Conservation (phyloP, 2,797 vertebrate genomes). For the Falco cherrug region DNA sequence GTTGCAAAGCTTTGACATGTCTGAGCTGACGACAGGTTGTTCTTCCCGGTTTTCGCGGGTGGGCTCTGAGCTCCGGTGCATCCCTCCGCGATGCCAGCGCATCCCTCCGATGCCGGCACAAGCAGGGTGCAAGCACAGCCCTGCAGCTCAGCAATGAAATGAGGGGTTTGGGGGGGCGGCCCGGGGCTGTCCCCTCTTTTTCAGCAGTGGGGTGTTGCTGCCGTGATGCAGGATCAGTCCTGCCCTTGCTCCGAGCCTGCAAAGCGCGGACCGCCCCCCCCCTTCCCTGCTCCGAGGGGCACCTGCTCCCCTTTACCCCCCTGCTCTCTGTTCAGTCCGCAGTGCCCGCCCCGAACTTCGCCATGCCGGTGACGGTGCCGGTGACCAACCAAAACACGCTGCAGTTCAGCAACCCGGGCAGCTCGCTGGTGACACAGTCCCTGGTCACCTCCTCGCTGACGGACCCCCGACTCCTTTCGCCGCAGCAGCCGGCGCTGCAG, state of each 20-base stretch:
- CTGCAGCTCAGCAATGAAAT: background rate
- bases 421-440: slow-evolving; percentile 92
- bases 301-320: background rate
- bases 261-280: background rate
- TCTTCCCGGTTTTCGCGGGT: background rate
- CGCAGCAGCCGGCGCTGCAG: slow-evolving; percentile 90
- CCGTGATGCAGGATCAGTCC: background rate
- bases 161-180: background rate
- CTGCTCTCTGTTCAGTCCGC: slow-evolving; percentile 81
- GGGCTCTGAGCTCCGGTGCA: background rate
- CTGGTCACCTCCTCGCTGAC: slow-evolving; percentile 91
- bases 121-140: background rate
- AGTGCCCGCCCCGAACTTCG: slow-evolving; percentile 92
- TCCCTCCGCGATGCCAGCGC: background rate
- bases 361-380: slow-evolving; percentile 96
- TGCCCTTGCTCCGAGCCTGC: background rate
- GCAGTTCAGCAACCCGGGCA: slow-evolving; percentile 91
- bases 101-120: background rate
- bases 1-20: background rate
- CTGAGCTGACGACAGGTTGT: fast-evolving
- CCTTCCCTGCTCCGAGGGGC: background rate
- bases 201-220: background rate
- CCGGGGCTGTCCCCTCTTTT: background rate
- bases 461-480: slow-evolving; percentile 93
- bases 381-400: slow-evolving; percentile 93